Base-by-base conservation (phyloP, 2,113 vertebrate genomes). In the Polypterus bichir region DNA sequence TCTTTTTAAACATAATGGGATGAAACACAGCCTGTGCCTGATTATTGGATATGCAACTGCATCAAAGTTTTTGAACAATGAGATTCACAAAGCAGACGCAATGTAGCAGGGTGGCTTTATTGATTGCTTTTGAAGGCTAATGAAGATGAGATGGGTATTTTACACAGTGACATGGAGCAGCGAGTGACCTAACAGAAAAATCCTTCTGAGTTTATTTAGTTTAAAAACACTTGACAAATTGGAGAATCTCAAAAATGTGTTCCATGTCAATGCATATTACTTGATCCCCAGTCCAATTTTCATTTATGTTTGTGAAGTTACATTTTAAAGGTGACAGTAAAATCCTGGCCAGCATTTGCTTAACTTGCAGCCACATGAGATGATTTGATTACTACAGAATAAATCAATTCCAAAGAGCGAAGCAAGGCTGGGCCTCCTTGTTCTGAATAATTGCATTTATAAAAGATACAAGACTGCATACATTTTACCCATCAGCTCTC, bases 311-410 rank as follows among this genome's bases (percentile, higher is more conserved):
- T 61, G 52, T 69, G 48, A 44, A 9, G 62, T 44, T 61, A 59
- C 71, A 73, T 68, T 66, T 54, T 9, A 2, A 9, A 45, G 27
- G 45, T 59, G 67, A 47, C 48, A 67, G 53, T 49, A 55, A 44
- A 48, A 68, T 72, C 62, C 46, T 67, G 57, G 59, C 10, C 27
- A 47, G 59, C 55, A 65, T 65, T 73, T 76, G 70, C 60, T 63
- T 49, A 45, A 48, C 62, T 67, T 70, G 70, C 74, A 27, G 10
- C 10, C 51, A 3, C 51, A 52, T 52, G 51, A 10, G 51, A 27
- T 7, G 51, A 4, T 52, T 52, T 3, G 3, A 52, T 10, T 52
- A 52, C 51, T 52, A 3, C 51, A 52, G 10, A 52, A 7, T 52
- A 7, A 52, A 52, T 7, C 51, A 52, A 10, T 4, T 10, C 49